phyloP scores from a whole-genome alignment of 2,888 invertebrate species.

The Spicauda simplicius region DNA sequence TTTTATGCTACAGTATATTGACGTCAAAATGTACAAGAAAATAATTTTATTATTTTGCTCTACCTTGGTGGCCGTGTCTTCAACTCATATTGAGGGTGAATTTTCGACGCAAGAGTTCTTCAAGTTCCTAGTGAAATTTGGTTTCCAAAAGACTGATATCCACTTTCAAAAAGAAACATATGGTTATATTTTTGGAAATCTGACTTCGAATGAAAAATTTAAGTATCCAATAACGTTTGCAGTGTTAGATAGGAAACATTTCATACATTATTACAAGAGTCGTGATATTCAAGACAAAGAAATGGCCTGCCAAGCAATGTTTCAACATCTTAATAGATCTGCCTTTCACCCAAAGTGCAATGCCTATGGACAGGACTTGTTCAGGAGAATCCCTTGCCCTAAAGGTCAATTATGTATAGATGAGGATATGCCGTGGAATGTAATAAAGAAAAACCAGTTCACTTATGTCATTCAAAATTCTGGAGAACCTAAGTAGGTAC shows the following conservation, averaged over 20 bases:
- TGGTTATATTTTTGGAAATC: constrained; percentile 98
- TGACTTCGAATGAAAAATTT: constrained; percentile 89
- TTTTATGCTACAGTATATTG: constrained; percentile 6
- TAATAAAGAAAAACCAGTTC: constrained; percentile 95
- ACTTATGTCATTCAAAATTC: constrained; percentile 96
- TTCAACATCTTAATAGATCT: constrained; percentile 90
- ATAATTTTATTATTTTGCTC: constrained; percentile 60
- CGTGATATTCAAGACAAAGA: constrained; percentile 86
- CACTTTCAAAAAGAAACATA: constrained; percentile 93
- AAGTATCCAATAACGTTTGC: constrained; percentile 91
- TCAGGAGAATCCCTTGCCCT: constrained; percentile 94
- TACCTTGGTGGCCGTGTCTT: constrained; percentile 56
- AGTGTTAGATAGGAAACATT: constrained; percentile 95
- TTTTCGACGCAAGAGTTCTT: constrained; percentile 89
- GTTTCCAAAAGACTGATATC: constrained; percentile 97
- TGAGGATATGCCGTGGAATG: constrained; percentile 93
- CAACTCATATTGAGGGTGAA: constrained; percentile 72
- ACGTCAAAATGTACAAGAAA: constrained; percentile 64
- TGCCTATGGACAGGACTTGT: constrained; percentile 89
- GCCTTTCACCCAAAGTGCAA: constrained; percentile 95
- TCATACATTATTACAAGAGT: constrained; percentile 95
- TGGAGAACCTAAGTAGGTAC: constrained; percentile 92
- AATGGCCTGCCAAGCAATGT: constrained; percentile 93
- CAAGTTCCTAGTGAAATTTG: constrained; percentile 97
- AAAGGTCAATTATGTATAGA: constrained; percentile 91